Base-by-base conservation (phyloP, 1,140 invertebrate species). In the Episyrphus balteatus region DNA sequence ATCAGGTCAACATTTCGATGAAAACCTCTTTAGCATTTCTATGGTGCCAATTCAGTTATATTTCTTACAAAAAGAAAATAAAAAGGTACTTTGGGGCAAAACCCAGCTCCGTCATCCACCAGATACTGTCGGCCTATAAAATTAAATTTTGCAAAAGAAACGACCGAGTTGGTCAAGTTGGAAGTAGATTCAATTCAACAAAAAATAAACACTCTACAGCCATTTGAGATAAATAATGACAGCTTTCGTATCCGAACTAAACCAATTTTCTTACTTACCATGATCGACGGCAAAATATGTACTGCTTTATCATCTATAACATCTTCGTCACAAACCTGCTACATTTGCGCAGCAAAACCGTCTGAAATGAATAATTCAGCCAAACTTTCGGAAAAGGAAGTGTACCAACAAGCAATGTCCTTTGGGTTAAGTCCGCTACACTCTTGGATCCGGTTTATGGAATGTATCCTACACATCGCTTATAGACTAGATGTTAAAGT, bases 251-350 rank as follows among this genome's bases (percentile, higher is more conserved):
- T 51, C 7, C 13, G 17, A 12, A 40, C 58, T 2, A 31, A 45
- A 42, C 46, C 55, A 34, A 41, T 30, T 39, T 34, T 64, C 34
- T 13, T 55, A 18, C 51, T 57, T 21, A 58, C 53, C 5, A 61
- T 61, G 62, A 52, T 60, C 40, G 56, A 63, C 44, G 61, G 57
- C 3, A 63, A 62, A 51, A 54, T 61, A 6, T 54, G 51, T 30
- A 61, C 61, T 50, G 51, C 52, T 2, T 39, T 56, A 10, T 57
- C 54, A n/a, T 34, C 36, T 14, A 6, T 54, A 33, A 61, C 46
- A 43, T 42, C 43, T 17, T 59, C 55, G 19, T 37, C 50, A 12
- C 40, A 46, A 47, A 42, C 38, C 15, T 58, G 53, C 18, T 55
- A 56, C 39, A 42, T 65, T n/a, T 37, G 36, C 15, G 36, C 13